Percentiles rank a stretch among this genome's conserved stretches.
phyloP scores from a whole-genome alignment of 2,888 invertebrate species.

The Lathronympha strigana region DNA sequence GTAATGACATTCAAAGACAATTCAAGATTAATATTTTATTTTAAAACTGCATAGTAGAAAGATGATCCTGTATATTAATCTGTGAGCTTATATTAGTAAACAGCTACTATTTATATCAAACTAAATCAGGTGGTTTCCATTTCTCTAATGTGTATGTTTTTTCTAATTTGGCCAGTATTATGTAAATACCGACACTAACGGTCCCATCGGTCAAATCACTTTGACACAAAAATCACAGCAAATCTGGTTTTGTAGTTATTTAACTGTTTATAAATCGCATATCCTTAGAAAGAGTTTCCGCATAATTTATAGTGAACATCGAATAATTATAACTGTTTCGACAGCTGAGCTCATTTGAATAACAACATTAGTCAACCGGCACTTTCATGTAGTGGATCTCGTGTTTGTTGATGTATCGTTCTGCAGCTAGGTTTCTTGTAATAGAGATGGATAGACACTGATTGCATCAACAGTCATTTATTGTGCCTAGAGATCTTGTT shows the following conservation, averaged over 20 bases:
- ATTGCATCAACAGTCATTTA: conserved; percentile 34
- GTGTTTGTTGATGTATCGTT: conserved; percentile 29
- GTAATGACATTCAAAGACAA: too few species aligned
- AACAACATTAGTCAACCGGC: conserved; percentile 35
- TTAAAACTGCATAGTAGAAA: background rate
- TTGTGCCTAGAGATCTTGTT: background rate
- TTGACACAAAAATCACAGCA: conserved; percentile 51
- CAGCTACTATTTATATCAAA: conserved; percentile 11
- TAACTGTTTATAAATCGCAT: conserved; percentile 44
- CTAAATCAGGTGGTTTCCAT: background rate
- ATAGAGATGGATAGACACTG: conserved; percentile 33
- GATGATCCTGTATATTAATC: background rate
- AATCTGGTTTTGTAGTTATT: conserved; percentile 44
- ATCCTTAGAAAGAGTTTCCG: conserved; percentile 34
- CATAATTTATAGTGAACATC: conserved; percentile 42
- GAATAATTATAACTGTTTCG: conserved; percentile 41
- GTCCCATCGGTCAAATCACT: conserved; percentile 52
- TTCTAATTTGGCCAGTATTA: conserved; percentile 45
- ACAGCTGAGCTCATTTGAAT: conserved; percentile 33
- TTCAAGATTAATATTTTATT: too few species aligned
- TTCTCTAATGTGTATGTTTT: background rate
- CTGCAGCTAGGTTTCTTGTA: conserved; percentile 22
- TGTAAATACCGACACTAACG: conserved; percentile 61
- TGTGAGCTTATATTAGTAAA: background rate
- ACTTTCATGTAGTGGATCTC: conserved; percentile 13